phyloP scores from a whole-genome alignment of 2,888 invertebrate species.

The Rhagophthalmus giganteus region DNA sequence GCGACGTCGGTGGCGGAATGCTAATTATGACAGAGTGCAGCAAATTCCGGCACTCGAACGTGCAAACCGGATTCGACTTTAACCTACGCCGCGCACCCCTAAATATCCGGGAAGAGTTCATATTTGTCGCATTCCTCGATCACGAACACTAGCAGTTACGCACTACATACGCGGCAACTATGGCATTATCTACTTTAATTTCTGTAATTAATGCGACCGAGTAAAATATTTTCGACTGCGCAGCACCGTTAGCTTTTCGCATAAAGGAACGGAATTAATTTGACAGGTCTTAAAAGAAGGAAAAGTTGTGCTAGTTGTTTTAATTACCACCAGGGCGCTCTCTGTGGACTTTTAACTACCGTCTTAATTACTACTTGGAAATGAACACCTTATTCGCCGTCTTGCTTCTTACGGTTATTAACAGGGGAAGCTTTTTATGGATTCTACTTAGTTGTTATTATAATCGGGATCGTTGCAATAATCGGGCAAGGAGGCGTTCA shows the following conservation, averaged over 20 bases:
- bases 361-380: conserved; percentile 46
- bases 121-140: conserved; percentile 50
- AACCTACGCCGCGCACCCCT: conserved; percentile 41
- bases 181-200: conserved; percentile 47
- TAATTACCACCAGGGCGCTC: conserved; percentile 40
- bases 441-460: conserved; percentile 21
- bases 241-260: background rate
- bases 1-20: conserved; percentile 48
- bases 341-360: conserved; percentile 44
- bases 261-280: conserved; percentile 4
- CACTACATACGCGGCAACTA: no score
- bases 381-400: conserved; percentile 44
- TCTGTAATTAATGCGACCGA: conserved; percentile 24
- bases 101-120: conserved; percentile 48
- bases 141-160: conserved; percentile 46
- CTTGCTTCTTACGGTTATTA: conserved; percentile 33
- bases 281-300: conserved; percentile 9
- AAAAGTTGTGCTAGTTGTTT: conserved; percentile 38
- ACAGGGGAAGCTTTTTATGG: conserved; percentile 27
- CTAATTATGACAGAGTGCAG: conserved; percentile 53
- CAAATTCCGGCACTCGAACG: conserved; percentile 50
- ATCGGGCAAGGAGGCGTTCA: conserved; percentile 3
- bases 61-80: conserved; percentile 44
- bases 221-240: background rate
- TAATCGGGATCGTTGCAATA: conserved; percentile 12